Conservation (phyloP, 2,888 invertebrate species). For the Chymomyza amoena region DNA sequence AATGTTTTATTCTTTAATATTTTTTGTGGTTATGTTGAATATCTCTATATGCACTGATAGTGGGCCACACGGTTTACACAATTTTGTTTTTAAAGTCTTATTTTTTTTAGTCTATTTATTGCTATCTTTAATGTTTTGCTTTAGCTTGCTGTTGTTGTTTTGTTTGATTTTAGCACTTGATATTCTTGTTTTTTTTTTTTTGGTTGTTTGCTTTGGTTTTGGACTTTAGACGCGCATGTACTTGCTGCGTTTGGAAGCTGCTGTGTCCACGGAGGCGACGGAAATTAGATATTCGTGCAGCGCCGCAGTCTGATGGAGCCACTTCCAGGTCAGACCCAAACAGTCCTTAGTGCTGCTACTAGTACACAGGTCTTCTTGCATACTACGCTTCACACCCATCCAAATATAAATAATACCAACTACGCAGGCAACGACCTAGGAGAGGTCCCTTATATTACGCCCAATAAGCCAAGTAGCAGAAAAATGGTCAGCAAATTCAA, state of each 20-base stretch:
- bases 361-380: constrained; percentile 54
- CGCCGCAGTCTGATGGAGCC: constrained; percentile 93
- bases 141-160: constrained; percentile 8
- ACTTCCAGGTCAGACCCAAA: constrained; percentile 96
- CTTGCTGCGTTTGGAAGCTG: constrained; percentile 63
- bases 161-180: constrained; percentile 18
- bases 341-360: constrained; percentile 73
- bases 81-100: constrained; percentile 8
- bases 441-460: constrained; percentile 2
- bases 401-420: constrained; percentile 43
- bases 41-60: neutral
- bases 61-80: neutral
- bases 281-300: constrained; percentile 93
- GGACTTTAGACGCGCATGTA: constrained; percentile 63
- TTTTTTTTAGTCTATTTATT: constrained; percentile 34
- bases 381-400: constrained; percentile 77
- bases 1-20: neutral
- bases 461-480: constrained; percentile 20
- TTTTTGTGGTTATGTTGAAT: constrained; percentile 56
- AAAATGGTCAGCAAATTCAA: constrained; percentile 12
- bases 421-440: neutral
- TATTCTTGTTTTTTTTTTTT: constrained; percentile 38
- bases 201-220: constrained; percentile 56
- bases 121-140: constrained; percentile 17
- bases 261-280: constrained; percentile 87